Evolutionary conservation across 2,797 vertebrate genomes (phyloP).

Genomic region (Tokudaia muenninki): DNA sequence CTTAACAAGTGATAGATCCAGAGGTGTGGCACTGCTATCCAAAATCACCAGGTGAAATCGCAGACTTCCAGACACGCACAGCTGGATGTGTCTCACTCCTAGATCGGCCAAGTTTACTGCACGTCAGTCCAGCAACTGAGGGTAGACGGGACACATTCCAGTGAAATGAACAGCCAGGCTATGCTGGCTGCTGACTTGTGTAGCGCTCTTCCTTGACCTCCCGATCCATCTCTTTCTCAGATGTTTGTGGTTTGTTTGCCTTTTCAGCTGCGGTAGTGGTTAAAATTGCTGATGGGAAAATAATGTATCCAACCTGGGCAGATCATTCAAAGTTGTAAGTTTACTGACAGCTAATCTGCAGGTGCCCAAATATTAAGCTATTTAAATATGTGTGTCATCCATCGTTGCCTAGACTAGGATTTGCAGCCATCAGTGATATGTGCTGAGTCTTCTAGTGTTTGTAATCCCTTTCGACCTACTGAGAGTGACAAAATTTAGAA

Average conservation of each 20-base stretch:
- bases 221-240: slow-evolving; percentile 56
- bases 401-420: neutral
- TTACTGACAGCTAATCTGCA: slow-evolving; percentile 68
- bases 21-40: slow-evolving; percentile 72
- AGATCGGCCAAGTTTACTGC: slow-evolving; percentile 69
- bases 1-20: neutral
- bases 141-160: slow-evolving; percentile 68
- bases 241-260: slow-evolving; percentile 82
- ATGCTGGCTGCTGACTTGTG: neutral
- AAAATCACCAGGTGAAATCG: slow-evolving; percentile 73
- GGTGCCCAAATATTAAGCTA: slow-evolving; percentile 69
- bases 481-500: slow-evolving; percentile 62
- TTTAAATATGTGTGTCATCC: slow-evolving; percentile 41
- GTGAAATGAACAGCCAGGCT: slow-evolving; percentile 70
- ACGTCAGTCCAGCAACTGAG: slow-evolving; percentile 40
- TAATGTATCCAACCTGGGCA: slow-evolving; percentile 70
- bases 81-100: slow-evolving; percentile 62
- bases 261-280: slow-evolving; percentile 61
- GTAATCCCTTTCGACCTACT: slow-evolving; percentile 24
- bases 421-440: slow-evolving; percentile 8
- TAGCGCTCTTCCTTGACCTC: slow-evolving; percentile 26
- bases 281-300: slow-evolving; percentile 69
- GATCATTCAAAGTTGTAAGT: slow-evolving; percentile 63
- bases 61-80: slow-evolving; percentile 56
- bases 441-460: neutral